These are phyloP conservation scores for Cryptocheilus praepositus DNA, from an alignment of 2,888 invertebrate species.

Conservation along the genomic window DNA sequence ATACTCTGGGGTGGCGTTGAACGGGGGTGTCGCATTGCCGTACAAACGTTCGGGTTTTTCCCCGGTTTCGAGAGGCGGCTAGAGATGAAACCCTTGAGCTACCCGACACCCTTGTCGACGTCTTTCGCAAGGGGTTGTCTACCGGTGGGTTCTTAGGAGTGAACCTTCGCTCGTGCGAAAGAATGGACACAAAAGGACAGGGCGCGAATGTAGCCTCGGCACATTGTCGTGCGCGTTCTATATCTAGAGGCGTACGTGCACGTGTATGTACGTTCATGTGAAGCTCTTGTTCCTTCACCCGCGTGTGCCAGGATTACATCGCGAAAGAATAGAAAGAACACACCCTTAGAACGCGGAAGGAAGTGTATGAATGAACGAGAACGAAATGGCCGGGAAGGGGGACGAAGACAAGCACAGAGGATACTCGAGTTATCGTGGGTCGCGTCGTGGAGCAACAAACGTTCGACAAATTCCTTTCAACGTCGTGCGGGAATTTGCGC, in stretches of 20 bases:
- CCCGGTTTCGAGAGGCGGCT: slow-evolving; percentile 37
- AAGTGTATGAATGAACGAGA: neutral
- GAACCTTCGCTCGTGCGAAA: slow-evolving; percentile 44
- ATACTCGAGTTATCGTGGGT: slow-evolving; percentile 20
- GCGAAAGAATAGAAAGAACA: neutral
- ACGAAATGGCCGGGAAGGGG: slow-evolving; percentile 14
- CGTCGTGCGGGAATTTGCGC: too few species aligned
- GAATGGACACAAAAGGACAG: slow-evolving; percentile 45
- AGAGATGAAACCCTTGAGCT: slow-evolving; percentile 63
- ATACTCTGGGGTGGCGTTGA: neutral
- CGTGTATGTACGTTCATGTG: neutral
- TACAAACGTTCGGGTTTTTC: slow-evolving; percentile 40
- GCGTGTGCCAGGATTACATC: neutral
- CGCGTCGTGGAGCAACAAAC: slow-evolving; percentile 26
- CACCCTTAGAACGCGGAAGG: too few species aligned
- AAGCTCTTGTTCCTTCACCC: neutral
- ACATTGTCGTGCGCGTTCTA: neutral
- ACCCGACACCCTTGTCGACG: slow-evolving; percentile 63
- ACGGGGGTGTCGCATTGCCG: slow-evolving; percentile 5
- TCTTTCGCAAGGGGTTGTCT: slow-evolving; percentile 52
- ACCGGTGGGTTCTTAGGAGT: slow-evolving; percentile 37
- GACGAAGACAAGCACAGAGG: slow-evolving; percentile 18
- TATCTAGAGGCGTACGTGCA: neutral
- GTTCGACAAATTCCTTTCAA: slow-evolving; percentile 26
- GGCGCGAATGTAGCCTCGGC: slow-evolving; percentile 18